Conservation (phyloP, 2,888 invertebrate species). For the Perizoma affinitatum region DNA sequence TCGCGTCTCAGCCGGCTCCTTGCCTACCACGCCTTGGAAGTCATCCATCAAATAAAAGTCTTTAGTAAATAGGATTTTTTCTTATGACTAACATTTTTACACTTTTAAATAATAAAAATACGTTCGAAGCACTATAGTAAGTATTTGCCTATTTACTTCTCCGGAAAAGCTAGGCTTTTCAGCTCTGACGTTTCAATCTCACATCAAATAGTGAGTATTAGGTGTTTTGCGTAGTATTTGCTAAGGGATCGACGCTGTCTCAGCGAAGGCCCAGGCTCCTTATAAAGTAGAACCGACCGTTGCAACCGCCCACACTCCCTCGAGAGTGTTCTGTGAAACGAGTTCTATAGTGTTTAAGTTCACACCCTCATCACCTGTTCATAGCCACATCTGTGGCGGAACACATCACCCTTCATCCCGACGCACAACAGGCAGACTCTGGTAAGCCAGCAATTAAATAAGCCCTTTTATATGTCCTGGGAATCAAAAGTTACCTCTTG, state of each 20-base stretch:
- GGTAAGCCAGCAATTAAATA: slow-evolving; percentile 55
- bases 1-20: too few relatives aligned
- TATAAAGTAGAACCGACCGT: slow-evolving; percentile 55
- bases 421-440: slow-evolving; percentile 58
- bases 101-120: not conserved
- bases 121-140: too few relatives aligned
- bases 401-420: slow-evolving; percentile 57
- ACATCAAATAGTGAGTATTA: slow-evolving; percentile 68
- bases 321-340: slow-evolving; percentile 68
- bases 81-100: too few relatives aligned
- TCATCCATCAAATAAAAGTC: too few relatives aligned
- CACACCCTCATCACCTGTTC: slow-evolving; percentile 67
- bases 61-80: too few relatives aligned
- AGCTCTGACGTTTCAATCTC: slow-evolving; percentile 58
- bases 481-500: too few relatives aligned
- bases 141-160: slow-evolving; percentile 8
- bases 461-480: too few relatives aligned
- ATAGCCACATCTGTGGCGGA: slow-evolving; percentile 79
- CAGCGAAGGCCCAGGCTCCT: slow-evolving; percentile 53
- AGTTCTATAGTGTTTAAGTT: slow-evolving; percentile 66
- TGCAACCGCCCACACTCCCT: slow-evolving; percentile 64
- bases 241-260: slow-evolving; percentile 64
- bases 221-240: slow-evolving; percentile 74
- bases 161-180: slow-evolving; percentile 33
- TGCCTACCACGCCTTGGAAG: too few relatives aligned